Evolutionary conservation across 2,797 vertebrate species (phyloP).

Genomic region (Sciaenops ocellatus): DNA sequence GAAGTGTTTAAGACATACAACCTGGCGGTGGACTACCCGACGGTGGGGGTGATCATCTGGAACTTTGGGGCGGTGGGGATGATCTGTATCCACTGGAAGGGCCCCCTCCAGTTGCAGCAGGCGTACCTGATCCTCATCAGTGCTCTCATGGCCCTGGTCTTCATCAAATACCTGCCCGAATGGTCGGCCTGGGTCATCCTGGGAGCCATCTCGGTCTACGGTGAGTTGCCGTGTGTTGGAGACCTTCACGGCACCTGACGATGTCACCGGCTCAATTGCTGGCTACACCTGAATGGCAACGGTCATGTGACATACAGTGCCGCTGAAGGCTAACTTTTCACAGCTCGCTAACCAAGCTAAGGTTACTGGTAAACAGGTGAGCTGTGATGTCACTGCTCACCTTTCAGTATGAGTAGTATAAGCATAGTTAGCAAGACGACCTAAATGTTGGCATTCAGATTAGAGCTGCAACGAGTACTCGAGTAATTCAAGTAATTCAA

Average conservation of each 20-base stretch:
- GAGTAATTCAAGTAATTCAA: no score
- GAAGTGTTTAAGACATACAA: conserved; percentile 97
- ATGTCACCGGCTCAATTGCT: background rate
- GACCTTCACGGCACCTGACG: background rate
- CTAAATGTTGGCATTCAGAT: no score
- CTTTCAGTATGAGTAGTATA: no score
- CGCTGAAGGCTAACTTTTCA: no score
- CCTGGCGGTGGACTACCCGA: conserved; percentile 95
- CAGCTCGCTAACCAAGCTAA: background rate
- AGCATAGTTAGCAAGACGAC: no score
- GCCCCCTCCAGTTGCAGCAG: conserved; percentile 94
- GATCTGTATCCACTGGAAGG: conserved; percentile 98
- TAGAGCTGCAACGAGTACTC: no score
- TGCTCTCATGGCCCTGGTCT: conserved; percentile 96
- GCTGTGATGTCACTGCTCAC: background rate
- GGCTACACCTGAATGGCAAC: background rate
- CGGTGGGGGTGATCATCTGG: conserved; percentile 92
- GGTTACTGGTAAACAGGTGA: background rate
- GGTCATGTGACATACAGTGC: background rate
- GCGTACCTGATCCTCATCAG: conserved; percentile 97
- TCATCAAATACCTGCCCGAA: conserved; percentile 97
- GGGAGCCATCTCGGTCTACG: conserved; percentile 95
- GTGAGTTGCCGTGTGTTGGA: conserved; percentile 74
- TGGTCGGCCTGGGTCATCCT: conserved; percentile 98
- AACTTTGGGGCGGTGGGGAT: conserved; percentile 98